Evolutionary conservation across 2,888 invertebrate species (phyloP).

Genomic region (Tachina fera): DNA sequence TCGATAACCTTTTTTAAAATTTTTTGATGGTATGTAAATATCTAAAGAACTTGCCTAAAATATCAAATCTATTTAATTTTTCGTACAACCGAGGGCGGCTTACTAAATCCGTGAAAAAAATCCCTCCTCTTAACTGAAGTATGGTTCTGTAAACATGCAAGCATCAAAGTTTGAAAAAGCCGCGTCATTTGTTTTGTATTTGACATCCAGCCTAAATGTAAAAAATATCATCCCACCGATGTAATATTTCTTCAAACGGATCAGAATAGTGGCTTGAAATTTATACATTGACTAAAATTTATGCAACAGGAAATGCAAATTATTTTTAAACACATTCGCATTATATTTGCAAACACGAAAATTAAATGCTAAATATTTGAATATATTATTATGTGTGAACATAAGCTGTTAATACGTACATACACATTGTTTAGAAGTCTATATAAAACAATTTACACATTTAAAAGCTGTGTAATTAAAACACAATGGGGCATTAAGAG

Average conservation of each 20-base stretch:
- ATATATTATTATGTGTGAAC: conserved; percentile 32
- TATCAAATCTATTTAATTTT: no score
- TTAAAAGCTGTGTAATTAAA: not conserved
- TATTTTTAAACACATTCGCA: conserved; percentile 14
- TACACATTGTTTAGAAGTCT: conserved; percentile 26
- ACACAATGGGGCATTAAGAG: conserved; percentile 16
- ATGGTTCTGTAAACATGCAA: no score
- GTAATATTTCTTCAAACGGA: not conserved
- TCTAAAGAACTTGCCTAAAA: no score
- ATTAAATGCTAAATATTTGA: conserved; percentile 10
- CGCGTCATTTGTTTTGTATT: no score
- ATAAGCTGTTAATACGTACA: not conserved
- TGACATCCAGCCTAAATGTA: no score
- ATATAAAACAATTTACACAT: conserved; percentile 39
- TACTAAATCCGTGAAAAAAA: no score
- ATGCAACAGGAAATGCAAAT: not conserved
- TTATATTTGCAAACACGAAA: conserved; percentile 22
- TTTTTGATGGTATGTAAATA: no score
- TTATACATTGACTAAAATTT: not conserved
- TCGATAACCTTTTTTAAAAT: no score
- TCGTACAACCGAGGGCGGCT: no score
- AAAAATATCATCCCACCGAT: not conserved
- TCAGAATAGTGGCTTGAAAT: not conserved
- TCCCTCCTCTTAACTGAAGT: no score
- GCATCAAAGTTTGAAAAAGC: no score